Conservation (phyloP, 2,797 vertebrate genomes). For the Leptoclinus maculatus region DNA sequence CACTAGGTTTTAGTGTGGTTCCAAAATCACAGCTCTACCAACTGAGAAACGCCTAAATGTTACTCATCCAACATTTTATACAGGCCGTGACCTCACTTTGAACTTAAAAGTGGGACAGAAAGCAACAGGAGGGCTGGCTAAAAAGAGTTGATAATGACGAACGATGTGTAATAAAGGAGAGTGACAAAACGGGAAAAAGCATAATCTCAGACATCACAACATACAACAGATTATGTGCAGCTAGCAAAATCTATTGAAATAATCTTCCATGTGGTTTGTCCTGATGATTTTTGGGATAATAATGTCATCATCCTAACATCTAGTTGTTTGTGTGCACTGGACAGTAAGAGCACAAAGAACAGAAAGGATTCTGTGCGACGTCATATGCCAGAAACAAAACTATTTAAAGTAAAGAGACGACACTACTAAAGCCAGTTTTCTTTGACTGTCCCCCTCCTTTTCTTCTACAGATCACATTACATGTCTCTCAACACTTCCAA, state of each 20-base stretch:
- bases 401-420: not conserved
- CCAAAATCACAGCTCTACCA: not conserved
- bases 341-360: not conserved
- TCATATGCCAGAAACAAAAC: not conserved
- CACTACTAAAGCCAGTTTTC: not conserved
- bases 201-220: constrained; percentile 17
- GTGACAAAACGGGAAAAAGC: not conserved
- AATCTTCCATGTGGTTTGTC: constrained; percentile 39
- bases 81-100: constrained; percentile 7
- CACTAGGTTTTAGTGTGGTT: constrained; percentile 1
- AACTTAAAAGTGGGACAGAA: constrained; percentile 29
- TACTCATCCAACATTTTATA: constrained; percentile 13
- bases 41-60: not conserved
- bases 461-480: constrained; percentile 5
- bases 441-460: constrained; percentile 1
- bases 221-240: constrained; percentile 19
- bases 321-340: not conserved
- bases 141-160: constrained; percentile 21
- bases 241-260: constrained; percentile 25
- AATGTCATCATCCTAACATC: constrained; percentile 27
- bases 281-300: constrained; percentile 44
- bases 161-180: constrained; percentile 11
- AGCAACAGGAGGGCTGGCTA: constrained; percentile 15
- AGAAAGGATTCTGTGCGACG: not conserved
- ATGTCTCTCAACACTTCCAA: constrained; percentile 22